These are phyloP conservation scores for Benitochromis conjunctus DNA, from an alignment of 2,113 vertebrate species.

Conservation along the genomic window DNA sequence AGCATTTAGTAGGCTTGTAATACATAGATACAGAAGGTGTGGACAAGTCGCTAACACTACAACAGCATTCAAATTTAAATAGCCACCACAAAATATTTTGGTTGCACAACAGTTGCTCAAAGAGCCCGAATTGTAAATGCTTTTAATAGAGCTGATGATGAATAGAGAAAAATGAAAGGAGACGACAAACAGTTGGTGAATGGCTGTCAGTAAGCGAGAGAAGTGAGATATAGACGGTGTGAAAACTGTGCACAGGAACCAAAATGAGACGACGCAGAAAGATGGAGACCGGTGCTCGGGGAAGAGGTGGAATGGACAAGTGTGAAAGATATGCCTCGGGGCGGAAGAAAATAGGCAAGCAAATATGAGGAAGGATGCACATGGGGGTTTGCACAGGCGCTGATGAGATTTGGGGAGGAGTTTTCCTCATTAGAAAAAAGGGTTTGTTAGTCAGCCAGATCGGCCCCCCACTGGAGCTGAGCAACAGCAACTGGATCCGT, in stretches of 20 bases:
- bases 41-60: background rate
- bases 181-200: slow-evolving; percentile 48
- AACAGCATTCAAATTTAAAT: background rate
- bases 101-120: slow-evolving; percentile 44
- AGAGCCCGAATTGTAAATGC: slow-evolving; percentile 37
- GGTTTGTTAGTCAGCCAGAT: slow-evolving; percentile 63
- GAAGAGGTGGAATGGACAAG: slow-evolving; percentile 13
- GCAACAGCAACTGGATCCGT: slow-evolving; percentile 67
- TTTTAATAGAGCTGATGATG: slow-evolving; percentile 55
- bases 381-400: background rate
- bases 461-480: slow-evolving; percentile 49
- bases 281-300: slow-evolving; percentile 10
- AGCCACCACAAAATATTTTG: slow-evolving; percentile 37
- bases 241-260: slow-evolving; percentile 37
- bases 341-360: background rate
- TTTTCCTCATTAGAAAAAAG: slow-evolving; percentile 47
- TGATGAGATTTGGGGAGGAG: slow-evolving; percentile 4
- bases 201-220: slow-evolving; percentile 36
- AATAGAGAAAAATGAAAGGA: slow-evolving; percentile 30
- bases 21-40: background rate
- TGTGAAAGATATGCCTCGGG: background rate
- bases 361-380: slow-evolving; percentile 10
- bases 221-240: slow-evolving; percentile 46
- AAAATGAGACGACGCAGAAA: slow-evolving; percentile 38
- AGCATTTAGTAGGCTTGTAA: background rate